Evolutionary conservation across 2,888 invertebrate genomes (phyloP), one percentile per base, ranked within the genome.

Genomic region (Nomada ruficornis): DNA sequence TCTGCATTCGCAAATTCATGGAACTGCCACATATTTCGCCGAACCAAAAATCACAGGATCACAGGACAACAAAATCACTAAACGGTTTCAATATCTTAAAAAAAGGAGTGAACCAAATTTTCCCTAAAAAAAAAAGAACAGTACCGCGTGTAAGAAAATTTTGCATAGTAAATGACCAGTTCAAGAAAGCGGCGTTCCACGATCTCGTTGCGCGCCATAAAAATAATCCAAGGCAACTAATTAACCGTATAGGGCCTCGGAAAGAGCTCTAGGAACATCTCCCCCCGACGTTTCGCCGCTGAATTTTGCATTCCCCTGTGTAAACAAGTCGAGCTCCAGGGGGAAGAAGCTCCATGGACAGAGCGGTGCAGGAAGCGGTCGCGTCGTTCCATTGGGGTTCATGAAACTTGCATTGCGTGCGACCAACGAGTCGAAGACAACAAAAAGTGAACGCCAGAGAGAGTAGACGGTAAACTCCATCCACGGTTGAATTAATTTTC

Each of bases 351-450:
- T 72, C 59, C 78, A 54, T 42, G 52, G 50, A 70, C 26, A 74
- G 70, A 29, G 57, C 63, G 59, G 36, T 74, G 71, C 77, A 79
- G 76, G 75, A 85, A 85, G 73, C 77, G 63, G 72, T n/a, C 69
- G 50, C 73, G 64, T 52, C 70, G 59, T 73, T 71, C 79, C 77
- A 83, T 74, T 65, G 63, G 68, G 54, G 75, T 76, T 87, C 87
- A 87, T 87, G 87, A 87, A 87, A 87, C 71, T 87, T 87, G 76
- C 83, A 87, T 87, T 59, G 75, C 73, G 62, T 52, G 84, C 82
- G 82, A 84, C 80, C 77, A 70, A 62, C 47, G 59, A 50, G 62
- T 68, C 55, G 59, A 76, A 52, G 64, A 54, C 26, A 15, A 64
- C 67, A 76, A 79, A 76, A 79, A 71, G 68, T 36, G 54, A 84